These are phyloP conservation scores for Crypturellus tataupa DNA, from an alignment of 2,797 vertebrate species.

Conservation along the genomic window DNA sequence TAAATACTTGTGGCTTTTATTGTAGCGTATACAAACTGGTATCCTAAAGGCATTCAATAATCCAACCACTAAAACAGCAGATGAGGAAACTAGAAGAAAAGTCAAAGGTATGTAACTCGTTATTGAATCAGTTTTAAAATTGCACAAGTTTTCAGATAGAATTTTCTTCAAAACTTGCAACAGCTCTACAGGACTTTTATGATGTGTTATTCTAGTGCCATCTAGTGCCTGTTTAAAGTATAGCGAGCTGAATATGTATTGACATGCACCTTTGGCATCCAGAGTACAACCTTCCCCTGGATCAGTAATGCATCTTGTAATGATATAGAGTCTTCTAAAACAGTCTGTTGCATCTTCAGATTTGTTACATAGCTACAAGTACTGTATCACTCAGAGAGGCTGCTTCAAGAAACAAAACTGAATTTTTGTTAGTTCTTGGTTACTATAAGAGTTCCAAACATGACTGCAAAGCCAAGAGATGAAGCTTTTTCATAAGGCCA, in stretches of 20 bases:
- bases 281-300: not conserved
- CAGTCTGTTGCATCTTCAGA: not conserved
- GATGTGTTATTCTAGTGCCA: conserved; percentile 68
- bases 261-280: not conserved
- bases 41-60: conserved; percentile 98
- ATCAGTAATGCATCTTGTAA: not conserved
- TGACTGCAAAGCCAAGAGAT: not conserved
- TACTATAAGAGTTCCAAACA: not conserved
- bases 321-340: not conserved
- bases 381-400: not conserved
- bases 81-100: conserved; percentile 95
- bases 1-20: conserved; percentile 14
- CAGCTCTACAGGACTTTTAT: not conserved
- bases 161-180: not conserved
- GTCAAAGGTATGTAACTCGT: conserved; percentile 90
- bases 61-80: conserved; percentile 95
- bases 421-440: not conserved
- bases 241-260: not conserved
- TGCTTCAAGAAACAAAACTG: not conserved
- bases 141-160: not conserved
- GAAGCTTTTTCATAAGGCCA: not conserved
- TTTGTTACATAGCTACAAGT: not conserved
- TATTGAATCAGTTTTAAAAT: conserved; percentile 1
- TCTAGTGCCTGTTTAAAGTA: conserved; percentile 53
- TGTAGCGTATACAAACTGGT: conserved; percentile 94